phyloP scores from a whole-genome alignment of 2,888 invertebrate species.

The Machimus atricapillus region DNA sequence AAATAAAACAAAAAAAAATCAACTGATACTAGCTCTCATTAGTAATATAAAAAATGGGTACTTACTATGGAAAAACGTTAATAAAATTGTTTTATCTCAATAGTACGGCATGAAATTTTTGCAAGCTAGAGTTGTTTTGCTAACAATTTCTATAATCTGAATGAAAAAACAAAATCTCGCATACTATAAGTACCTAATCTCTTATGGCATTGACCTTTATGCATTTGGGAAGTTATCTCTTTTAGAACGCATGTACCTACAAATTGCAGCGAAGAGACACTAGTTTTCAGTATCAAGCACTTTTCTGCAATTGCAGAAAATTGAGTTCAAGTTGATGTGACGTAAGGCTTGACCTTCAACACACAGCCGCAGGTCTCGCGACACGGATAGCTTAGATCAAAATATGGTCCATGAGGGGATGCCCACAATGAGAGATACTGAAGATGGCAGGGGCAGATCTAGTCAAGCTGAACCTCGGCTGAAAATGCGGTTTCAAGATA shows the following conservation, averaged over 20 bases:
- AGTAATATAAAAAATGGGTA: not conserved
- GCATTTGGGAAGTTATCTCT: not conserved
- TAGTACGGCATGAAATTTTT: not conserved
- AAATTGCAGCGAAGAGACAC: not conserved
- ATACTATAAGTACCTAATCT: not conserved
- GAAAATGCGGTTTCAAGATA: not conserved
- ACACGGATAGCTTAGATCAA: not conserved
- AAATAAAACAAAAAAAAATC: too few relatives aligned
- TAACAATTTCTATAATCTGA: not conserved
- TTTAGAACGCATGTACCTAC: not conserved
- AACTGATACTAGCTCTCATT: not conserved
- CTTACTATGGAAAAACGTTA: too few relatives aligned
- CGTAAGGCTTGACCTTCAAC: not conserved
- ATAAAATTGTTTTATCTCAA: too few relatives aligned
- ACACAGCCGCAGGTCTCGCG: not conserved
- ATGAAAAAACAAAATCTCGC: not conserved
- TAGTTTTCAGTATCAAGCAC: not conserved
- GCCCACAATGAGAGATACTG: not conserved
- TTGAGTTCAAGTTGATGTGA: not conserved
- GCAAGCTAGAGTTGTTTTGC: not conserved
- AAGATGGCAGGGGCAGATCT: not conserved
- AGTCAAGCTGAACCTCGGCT: not conserved
- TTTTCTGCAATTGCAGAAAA: not conserved
- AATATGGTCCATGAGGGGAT: not conserved
- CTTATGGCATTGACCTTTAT: not conserved